Evolutionary conservation across 2,113 vertebrate species (phyloP).

Genomic region (Eulemur macaco): DNA sequence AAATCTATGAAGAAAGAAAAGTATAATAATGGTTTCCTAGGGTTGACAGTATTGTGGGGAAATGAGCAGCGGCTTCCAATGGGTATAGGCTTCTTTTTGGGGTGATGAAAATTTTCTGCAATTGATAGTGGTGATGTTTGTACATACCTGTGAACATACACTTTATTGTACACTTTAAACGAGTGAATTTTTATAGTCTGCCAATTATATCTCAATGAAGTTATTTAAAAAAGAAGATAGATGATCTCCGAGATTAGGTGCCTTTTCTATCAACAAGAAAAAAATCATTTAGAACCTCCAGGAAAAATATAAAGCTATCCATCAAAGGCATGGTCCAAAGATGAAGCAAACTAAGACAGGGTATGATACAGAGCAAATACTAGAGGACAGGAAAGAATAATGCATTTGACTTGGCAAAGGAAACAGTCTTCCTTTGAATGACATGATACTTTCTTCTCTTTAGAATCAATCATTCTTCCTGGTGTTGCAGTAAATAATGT

Average conservation of each 20-base stretch:
- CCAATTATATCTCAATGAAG: not conserved
- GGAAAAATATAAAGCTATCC: not conserved
- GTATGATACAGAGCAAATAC: not conserved
- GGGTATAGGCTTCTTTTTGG: not conserved
- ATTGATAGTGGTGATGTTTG: not conserved
- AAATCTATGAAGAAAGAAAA: not conserved
- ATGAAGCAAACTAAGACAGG: not conserved
- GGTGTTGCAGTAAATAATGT: not conserved
- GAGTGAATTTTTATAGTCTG: not conserved
- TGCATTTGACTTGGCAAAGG: not conserved
- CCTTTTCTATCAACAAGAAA: not conserved
- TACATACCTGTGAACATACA: not conserved
- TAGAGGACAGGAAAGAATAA: not conserved
- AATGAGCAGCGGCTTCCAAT: not conserved
- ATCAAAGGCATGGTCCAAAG: not conserved
- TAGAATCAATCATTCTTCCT: not conserved
- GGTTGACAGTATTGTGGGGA: not conserved
- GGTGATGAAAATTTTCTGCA: not conserved
- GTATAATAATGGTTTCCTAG: not conserved
- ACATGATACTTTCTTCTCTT: not conserved
- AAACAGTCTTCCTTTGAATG: not conserved
- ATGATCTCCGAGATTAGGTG: not conserved
- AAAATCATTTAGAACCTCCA: not conserved
- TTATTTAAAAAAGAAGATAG: not conserved
- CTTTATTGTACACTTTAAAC: not conserved